Evolutionary conservation across 1,140 invertebrate species (phyloP), one percentile per base, ranked within the genome.

Genomic region (Hesperophylax magnus): DNA sequence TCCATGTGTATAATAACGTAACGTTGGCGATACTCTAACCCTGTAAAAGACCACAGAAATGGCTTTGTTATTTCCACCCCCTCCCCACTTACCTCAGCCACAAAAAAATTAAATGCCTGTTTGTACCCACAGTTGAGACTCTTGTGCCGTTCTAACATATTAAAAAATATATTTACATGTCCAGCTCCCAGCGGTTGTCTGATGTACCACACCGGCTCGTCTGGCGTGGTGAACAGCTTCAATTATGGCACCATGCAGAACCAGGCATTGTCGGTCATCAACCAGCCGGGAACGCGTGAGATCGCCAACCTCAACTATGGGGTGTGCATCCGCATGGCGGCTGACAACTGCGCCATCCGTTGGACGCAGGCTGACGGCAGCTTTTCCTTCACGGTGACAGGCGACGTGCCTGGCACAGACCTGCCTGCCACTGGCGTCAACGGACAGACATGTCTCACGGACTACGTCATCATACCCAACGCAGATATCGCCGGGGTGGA

Each of bases 181-280:
- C n/a, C 47, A 94, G 95, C 95, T 4, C 95, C 95, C 4, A 91
- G 92, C 60, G 95, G 95, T 34, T 97, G 96, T 86, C 89, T 96
- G 4, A 95, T 96, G 89, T 96, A 96, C 86, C 94, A 93, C 85
- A 93, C 92, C 24, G 91, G 89, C 5, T 82, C 88, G 3, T 90
- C 90, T 8, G 95, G 93, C 14, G 93, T 90, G 0, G 92, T 96
- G 17, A 92, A 88, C 52, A 95, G 95, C 86, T 97, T 97, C 81
- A 96, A 96, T 86, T 96, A 94, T 85, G 93, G 91, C 8, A 91
- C 91, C 6, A 88, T 91, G 15, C 88, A 92, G 14, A 93, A 93
- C 84, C 87, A 87, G 7, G 86, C 84, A n/a, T 60, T 82, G 76
- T 81, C 82, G 39, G 9, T 84, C 18, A 85, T 87, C 67, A 83